Base-by-base conservation (phyloP, 1,140 invertebrate species). In the Lutraria rhynchaena region DNA sequence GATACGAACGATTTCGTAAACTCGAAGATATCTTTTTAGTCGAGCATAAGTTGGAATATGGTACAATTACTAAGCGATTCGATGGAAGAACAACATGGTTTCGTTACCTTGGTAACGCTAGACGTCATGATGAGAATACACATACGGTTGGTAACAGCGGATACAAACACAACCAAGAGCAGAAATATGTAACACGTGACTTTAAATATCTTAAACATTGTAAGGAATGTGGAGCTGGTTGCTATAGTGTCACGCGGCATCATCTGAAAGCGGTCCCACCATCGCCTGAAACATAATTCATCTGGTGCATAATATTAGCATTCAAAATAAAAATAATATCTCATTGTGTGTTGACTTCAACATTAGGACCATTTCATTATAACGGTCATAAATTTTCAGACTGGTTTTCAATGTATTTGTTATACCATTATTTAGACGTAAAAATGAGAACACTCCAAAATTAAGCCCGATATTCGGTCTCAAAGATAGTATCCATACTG, bases 231-330 rank as follows among this genome's bases (percentile, higher is more conserved):
- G 24, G 87, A 78, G 51, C 84, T 81, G n/a, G 67, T 83, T 11
- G 82, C 81, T 13, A 83, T 60, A 13, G 83, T 70, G 33, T 90
- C 89, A 35, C 89, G 58, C n/a, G 89, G 89, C n/a, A 90, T 88
- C 80, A 86, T 87, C 44, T 88, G 89, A 61, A 90, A 90, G 33
- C 86, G 65, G 46, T 90, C 89, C 89, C 89, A 90, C 27, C 81
- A 60, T 11, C 76, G 70, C 27, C 89, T 90, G 73, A 3, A 78
- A 85, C 76, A 71, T 9, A n/a, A n/a, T n/a, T n/a, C n/a, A n/a
- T n/a, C n/a, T n/a, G n/a, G n/a, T n/a, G n/a, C 69, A 44, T 31
- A 37, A 55, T n/a, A 3, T 58, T 35, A 2, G 5, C 33, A n/a
- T 27, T 74, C n/a, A 35, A 15, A 7, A 22, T 13, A 31, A 74